These are phyloP conservation scores for Syngnathus floridae DNA, from an alignment of 2,113 vertebrate genomes.

Conservation along the genomic window DNA sequence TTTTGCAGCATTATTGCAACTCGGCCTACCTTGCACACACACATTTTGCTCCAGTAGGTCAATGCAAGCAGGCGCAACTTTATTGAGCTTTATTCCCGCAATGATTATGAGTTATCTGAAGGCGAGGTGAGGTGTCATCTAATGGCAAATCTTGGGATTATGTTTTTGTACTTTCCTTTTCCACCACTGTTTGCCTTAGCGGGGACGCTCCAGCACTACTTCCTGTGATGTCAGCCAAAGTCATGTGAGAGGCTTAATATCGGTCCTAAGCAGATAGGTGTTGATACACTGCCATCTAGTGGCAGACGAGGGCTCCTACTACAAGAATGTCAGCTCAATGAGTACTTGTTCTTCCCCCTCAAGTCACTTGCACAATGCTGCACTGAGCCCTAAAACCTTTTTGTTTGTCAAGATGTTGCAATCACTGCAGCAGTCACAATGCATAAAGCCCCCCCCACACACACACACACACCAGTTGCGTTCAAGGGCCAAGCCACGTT, in stretches of 20 bases:
- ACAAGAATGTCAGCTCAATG: slow-evolving; percentile 61
- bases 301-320: slow-evolving; percentile 41
- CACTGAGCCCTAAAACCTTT: slow-evolving; percentile 46
- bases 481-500: slow-evolving; percentile 55
- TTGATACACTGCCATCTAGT: slow-evolving; percentile 60
- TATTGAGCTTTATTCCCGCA: background rate
- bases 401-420: slow-evolving; percentile 54
- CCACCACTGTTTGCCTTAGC: slow-evolving; percentile 66
- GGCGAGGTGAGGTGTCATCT: background rate
- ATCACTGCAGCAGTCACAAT: slow-evolving; percentile 46
- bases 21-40: background rate
- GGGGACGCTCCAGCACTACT: slow-evolving; percentile 42
- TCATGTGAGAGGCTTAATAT: slow-evolving; percentile 45
- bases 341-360: slow-evolving; percentile 62
- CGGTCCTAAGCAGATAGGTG: slow-evolving; percentile 4
- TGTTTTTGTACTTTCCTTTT: slow-evolving; percentile 41
- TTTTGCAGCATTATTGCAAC: background rate
- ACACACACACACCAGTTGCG: slow-evolving; percentile 50
- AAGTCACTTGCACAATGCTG: slow-evolving; percentile 59
- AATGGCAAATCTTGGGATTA: slow-evolving; percentile 8
- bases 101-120: slow-evolving; percentile 8
- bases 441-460: slow-evolving; percentile 57
- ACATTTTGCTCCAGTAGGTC: background rate
- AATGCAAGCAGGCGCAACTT: background rate
- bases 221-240: slow-evolving; percentile 68